These are phyloP conservation scores for Ochotona curzoniae DNA, from an alignment of 2,113 vertebrate genomes.

Conservation along the genomic window DNA sequence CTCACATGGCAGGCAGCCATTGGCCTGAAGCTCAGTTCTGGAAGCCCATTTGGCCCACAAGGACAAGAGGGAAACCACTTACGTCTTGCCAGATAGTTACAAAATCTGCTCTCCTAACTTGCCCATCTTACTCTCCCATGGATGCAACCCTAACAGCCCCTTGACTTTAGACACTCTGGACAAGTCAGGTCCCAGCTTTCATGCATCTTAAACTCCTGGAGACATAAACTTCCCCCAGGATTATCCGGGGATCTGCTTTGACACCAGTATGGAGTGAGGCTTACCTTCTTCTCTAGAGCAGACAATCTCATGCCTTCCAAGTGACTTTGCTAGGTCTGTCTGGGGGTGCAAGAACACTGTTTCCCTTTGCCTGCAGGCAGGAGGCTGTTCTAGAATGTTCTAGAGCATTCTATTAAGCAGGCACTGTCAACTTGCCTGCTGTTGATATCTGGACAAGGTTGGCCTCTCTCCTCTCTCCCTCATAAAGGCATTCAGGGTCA, in stretches of 20 bases:
- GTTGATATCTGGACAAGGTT: not conserved
- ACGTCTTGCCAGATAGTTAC: not conserved
- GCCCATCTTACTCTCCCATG: too few species aligned
- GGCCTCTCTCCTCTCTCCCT: not conserved
- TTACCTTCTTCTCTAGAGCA: not conserved
- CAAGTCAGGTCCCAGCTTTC: not conserved
- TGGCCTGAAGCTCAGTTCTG: not conserved
- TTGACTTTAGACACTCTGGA: not conserved
- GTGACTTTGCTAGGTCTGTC: not conserved
- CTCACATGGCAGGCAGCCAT: not conserved
- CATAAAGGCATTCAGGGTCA: not conserved
- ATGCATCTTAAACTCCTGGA: not conserved
- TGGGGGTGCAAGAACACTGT: not conserved
- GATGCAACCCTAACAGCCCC: too few species aligned
- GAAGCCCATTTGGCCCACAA: not conserved
- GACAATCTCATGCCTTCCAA: not conserved
- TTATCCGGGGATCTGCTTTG: not conserved
- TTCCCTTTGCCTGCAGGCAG: not conserved
- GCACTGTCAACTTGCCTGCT: not conserved
- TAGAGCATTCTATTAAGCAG: not conserved
- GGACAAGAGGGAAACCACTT: not conserved
- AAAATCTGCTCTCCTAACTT: not conserved
- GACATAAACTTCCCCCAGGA: not conserved
- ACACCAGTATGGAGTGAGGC: not conserved
- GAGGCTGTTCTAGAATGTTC: not conserved